A percentile compares a stretch with the other conserved stretches of the same genome.
phyloP scores from a whole-genome alignment of 2,113 vertebrate species.

The Syrrhaptes paradoxus region DNA sequence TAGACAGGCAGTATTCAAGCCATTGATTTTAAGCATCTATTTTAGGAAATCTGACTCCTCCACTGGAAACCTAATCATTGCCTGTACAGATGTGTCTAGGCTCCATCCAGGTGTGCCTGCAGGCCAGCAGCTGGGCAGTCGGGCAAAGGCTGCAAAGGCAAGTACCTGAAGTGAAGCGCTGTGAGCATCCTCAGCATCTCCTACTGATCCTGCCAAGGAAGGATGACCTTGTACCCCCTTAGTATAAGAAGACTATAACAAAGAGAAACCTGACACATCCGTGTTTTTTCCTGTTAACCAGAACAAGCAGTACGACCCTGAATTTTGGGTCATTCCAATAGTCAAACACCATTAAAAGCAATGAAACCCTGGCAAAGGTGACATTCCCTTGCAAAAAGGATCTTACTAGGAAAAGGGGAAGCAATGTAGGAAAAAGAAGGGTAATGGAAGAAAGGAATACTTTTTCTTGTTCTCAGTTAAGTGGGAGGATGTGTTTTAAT shows the following conservation, averaged over 20 bases:
- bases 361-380: neutral
- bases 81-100: neutral
- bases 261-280: neutral
- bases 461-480: neutral
- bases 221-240: accelerated
- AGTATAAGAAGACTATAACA: neutral
- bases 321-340: neutral
- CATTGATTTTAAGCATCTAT: neutral
- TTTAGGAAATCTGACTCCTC: neutral
- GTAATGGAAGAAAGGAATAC: neutral
- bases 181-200: neutral
- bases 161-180: neutral
- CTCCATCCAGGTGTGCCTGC: neutral
- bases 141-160: neutral
- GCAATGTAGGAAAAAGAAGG: neutral
- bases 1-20: neutral
- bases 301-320: neutral
- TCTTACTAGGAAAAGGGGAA: neutral
- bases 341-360: neutral
- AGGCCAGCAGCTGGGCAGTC: neutral
- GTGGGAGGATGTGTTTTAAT: neutral
- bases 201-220: neutral
- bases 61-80: neutral
- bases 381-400: neutral
- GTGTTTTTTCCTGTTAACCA: neutral